Evolutionary conservation across 1,140 invertebrate species (phyloP), one percentile per base, ranked within the genome.

Genomic region (Drosophila repletoides): DNA sequence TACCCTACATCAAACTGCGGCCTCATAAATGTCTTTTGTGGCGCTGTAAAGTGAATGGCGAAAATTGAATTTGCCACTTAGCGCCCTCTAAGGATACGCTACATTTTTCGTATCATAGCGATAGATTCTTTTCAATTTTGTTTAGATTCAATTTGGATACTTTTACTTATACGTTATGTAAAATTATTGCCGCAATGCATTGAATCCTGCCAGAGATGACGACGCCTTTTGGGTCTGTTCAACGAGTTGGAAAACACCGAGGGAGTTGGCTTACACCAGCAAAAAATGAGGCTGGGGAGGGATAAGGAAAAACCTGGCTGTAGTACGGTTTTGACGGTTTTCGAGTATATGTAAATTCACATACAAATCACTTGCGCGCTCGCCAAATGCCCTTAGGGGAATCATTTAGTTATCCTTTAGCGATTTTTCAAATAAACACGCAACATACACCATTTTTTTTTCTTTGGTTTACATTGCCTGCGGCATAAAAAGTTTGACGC

Each of bases 401-500:
- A 80, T 86, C 75, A 63, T 69, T 84, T 77, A 59, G 79, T 86
- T 84, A 86, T 84, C 80, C 79, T 84, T 84, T 86, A 84, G 79
- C 80, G 79, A 84, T 84, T 84, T 84, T 84, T 84, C 79, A 67
- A 86, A 79, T 84, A 84, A 84, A 84, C 79, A 84, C 70, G 72
- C 63, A 72, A 65, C 68, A 81, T 49, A 75, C 19, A 55, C 49
- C 28, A 17, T 48, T 33, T 43, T 46, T 45, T 55, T 12, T 63
- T 22, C 29, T 34, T 49, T 34, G 63, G 17, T 49, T 10, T 10
- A 7, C 24, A n/a, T 38, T 38, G 76, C 68, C 64, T 58, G 49
- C 31, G 60, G 72, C 60, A 61, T 21, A 28, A 70, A 77, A 77
- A 84, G 41, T 71, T 83, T 84, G 65, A 79, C 70, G 58, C 48